Evolutionary conservation across 2,888 invertebrate species (phyloP).

Genomic region (Tenthredo scrophulariae): DNA sequence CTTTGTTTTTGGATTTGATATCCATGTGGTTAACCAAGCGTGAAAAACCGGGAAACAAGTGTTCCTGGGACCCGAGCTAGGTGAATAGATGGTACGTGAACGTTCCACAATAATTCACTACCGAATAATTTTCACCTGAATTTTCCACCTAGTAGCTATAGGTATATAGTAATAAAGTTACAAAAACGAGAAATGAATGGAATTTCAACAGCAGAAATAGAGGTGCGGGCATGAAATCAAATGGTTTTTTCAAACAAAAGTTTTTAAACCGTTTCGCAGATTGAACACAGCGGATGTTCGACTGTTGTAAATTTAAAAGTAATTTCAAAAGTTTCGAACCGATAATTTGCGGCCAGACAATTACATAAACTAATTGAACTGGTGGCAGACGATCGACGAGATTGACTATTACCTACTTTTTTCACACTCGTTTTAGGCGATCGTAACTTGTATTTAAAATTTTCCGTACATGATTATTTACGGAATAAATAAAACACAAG

Average conservation of each 20-base stretch:
- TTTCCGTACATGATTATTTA: neutral
- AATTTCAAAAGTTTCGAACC: constrained; percentile 18
- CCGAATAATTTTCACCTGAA: neutral
- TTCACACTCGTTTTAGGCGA: neutral
- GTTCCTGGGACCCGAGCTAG: neutral
- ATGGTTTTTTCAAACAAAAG: constrained; percentile 33
- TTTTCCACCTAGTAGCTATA: neutral
- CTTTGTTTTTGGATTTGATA: constrained; percentile 3
- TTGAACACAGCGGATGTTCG: constrained; percentile 28
- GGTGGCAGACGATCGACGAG: neutral
- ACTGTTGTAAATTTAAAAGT: constrained; percentile 41
- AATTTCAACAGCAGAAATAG: constrained; percentile 19
- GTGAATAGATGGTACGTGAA: neutral
- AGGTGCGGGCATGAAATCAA: constrained; percentile 20
- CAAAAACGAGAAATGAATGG: constrained; percentile 2
- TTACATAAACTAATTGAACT: constrained; percentile 45
- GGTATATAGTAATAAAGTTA: neutral
- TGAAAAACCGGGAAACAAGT: constrained; percentile 20
- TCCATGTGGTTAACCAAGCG: neutral
- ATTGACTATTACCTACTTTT: neutral
- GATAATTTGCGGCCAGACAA: constrained; percentile 36
- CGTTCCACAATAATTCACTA: neutral
- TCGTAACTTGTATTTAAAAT: neutral
- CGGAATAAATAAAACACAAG: neutral
- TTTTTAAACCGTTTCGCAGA: constrained; percentile 13